These are phyloP conservation scores for Pantherophis guttatus DNA, from an alignment of 2,113 vertebrate species.

Conservation along the genomic window DNA sequence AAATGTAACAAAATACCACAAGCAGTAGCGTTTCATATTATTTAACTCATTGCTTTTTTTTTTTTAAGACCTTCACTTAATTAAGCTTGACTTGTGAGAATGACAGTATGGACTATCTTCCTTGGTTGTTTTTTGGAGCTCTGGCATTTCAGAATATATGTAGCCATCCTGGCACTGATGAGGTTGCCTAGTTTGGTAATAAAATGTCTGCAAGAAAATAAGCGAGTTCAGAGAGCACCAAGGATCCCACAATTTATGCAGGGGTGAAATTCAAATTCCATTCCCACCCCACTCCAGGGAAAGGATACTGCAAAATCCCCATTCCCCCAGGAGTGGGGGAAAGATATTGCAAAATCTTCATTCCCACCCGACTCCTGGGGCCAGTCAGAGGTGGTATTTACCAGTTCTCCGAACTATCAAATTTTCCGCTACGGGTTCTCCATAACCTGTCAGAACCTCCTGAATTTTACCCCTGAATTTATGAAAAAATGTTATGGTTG, in stretches of 20 bases:
- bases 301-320: no score
- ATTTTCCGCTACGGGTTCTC: no score
- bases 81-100: background rate
- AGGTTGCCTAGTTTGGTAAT: background rate
- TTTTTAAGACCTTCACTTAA: background rate
- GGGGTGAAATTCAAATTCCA: no score
- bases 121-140: background rate
- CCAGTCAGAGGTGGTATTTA: no score
- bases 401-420: no score
- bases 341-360: no score
- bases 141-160: background rate
- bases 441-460: no score
- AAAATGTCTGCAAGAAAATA: background rate
- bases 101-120: background rate
- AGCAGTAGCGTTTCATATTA: background rate
- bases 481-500: background rate
- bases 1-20: background rate
- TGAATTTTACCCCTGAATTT: no score
- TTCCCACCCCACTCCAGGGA: no score
- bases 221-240: background rate
- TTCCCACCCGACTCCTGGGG: no score
- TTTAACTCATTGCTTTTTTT: conserved; percentile 13
- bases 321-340: no score
- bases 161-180: background rate
- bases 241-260: background rate